Percentiles rank a stretch among this genome's conserved stretches.
Conservation (phyloP, 1,140 invertebrate species). For the Riptortus pedestris region DNA sequence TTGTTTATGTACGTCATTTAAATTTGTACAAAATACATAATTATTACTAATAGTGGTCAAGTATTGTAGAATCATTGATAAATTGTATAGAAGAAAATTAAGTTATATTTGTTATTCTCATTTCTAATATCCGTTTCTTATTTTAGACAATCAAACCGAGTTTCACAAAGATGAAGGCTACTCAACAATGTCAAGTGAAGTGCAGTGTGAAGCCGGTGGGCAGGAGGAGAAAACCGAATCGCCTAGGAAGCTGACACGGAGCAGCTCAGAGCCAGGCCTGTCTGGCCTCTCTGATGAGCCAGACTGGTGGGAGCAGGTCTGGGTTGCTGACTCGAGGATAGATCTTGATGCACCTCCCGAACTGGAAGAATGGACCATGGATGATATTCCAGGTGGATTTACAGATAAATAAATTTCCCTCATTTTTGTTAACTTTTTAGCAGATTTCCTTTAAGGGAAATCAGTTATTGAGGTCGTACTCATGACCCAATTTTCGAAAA, state of each 20-base stretch:
- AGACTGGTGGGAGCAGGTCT: constrained; percentile 48
- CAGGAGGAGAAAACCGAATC: constrained; percentile 36
- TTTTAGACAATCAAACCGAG: constrained; percentile 5
- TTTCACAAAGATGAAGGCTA: constrained; percentile 60
- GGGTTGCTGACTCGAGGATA: constrained; percentile 32
- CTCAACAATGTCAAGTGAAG: constrained; percentile 80
- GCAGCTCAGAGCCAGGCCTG: neutral
- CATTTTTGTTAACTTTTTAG: neutral
- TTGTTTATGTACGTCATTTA: too few species aligned
- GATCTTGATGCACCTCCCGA: constrained; percentile 63
- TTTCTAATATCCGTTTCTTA: neutral
- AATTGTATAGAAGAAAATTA: neutral
- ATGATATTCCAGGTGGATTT: constrained; percentile 24
- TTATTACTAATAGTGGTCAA: too few species aligned
- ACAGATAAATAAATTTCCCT: neutral
- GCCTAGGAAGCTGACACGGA: constrained; percentile 37
- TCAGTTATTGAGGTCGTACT: too few species aligned
- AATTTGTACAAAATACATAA: too few species aligned
- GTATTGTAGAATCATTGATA: neutral
- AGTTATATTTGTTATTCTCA: neutral
- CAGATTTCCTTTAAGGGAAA: too few species aligned
- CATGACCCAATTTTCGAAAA: too few species aligned
- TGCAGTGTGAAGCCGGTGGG: constrained; percentile 45
- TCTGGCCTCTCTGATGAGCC: neutral
- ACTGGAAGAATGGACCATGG: constrained; percentile 66